These are phyloP conservation scores for Caenorhabditis elegans DNA, from an alignment of 1,140 invertebrate species.

Conservation along the genomic window WBcel235 BX284604.4:8363501-8364000, in stretches of 20 bases:
- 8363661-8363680: background rate
- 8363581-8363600: background rate
- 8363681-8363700: background rate
- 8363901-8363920: too few relatives aligned
- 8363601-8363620: background rate
- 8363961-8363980: background rate
- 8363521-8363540: background rate
- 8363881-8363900: background rate
- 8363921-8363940: background rate
- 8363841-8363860: background rate
- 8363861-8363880: background rate
- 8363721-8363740: too few relatives aligned
- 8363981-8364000: background rate
- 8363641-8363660: background rate
- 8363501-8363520: background rate
- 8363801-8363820: too few relatives aligned
- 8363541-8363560: background rate
- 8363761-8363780: too few relatives aligned
- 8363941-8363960: background rate
- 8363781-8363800: too few relatives aligned
- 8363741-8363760: too few relatives aligned
- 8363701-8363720: background rate
- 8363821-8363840: too few relatives aligned
- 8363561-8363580: background rate
- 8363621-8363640: background rate